Conservation (phyloP, 2,888 invertebrate species). For the Falcaria lacertinaria region DNA sequence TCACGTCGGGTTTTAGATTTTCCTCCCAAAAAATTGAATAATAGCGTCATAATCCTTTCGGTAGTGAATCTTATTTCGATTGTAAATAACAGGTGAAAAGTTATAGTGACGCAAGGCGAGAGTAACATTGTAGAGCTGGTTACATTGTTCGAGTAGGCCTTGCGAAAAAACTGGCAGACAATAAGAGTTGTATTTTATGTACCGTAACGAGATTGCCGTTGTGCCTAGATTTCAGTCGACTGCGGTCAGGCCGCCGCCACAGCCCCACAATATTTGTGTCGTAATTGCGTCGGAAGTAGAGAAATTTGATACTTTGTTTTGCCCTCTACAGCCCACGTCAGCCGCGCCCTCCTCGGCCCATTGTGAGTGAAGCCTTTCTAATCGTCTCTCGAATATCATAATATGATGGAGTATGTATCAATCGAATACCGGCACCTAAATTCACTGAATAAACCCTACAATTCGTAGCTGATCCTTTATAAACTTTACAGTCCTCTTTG, state of each 20-base stretch:
- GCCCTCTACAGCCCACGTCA: slow-evolving; percentile 40
- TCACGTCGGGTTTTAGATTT: neutral
- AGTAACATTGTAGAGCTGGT: slow-evolving; percentile 38
- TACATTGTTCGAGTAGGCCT: slow-evolving; percentile 56
- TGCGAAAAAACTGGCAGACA: slow-evolving; percentile 61
- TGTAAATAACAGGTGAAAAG: slow-evolving; percentile 28
- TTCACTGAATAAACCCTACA: neutral
- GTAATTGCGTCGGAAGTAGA: slow-evolving; percentile 71
- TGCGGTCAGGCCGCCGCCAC: slow-evolving; percentile 59
- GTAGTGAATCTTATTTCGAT: slow-evolving; percentile 17
- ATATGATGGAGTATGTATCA: slow-evolving; percentile 7
- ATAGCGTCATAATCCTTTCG: neutral
- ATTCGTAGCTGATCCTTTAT: neutral
- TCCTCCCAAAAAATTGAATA: neutral
- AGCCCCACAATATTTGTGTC: slow-evolving; percentile 58
- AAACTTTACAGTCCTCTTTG: neutral
- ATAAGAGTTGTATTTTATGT: slow-evolving; percentile 63
- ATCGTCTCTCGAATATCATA: slow-evolving; percentile 46
- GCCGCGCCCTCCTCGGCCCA: slow-evolving; percentile 30
- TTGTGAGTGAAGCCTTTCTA: slow-evolving; percentile 67
- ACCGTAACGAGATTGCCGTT: slow-evolving; percentile 67
- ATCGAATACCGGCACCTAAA: neutral
- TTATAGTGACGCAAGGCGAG: slow-evolving; percentile 25
- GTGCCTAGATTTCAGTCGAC: slow-evolving; percentile 58
- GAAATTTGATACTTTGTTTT: slow-evolving; percentile 73